Percentiles rank a stretch among this genome's conserved stretches.
phyloP scores from a whole-genome alignment of 2,113 vertebrate genomes.

The Eretmochelys imbricata region DNA sequence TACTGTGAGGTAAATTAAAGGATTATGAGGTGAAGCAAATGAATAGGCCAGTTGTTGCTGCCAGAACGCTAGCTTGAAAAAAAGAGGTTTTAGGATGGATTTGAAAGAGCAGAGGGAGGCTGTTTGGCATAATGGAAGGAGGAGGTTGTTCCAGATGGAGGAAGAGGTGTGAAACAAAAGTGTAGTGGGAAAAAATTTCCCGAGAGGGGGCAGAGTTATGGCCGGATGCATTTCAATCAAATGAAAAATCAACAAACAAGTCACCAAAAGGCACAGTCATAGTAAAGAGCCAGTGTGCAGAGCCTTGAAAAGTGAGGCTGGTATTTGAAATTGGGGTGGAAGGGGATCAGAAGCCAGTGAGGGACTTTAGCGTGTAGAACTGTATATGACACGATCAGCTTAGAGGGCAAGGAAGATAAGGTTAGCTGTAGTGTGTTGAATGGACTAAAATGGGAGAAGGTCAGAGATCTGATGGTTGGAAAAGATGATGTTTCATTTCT shows the following conservation, averaged over 20 bases:
- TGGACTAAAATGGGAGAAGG: accelerated
- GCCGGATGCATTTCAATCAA: background rate
- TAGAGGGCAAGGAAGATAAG: background rate
- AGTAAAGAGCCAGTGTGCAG: background rate
- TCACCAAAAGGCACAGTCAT: background rate
- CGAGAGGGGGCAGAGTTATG: accelerated
- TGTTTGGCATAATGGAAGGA: background rate
- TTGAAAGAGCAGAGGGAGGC: background rate
- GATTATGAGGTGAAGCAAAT: background rate
- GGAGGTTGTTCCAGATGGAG: background rate
- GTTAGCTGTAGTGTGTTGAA: background rate
- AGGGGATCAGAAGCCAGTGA: background rate
- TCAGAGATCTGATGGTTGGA: background rate
- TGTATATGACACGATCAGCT: background rate
- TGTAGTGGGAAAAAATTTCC: accelerated
- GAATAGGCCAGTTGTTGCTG: background rate
- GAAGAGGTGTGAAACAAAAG: background rate
- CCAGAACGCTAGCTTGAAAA: background rate
- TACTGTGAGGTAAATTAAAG: background rate
- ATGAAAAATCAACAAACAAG: background rate
- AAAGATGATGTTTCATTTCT: background rate
- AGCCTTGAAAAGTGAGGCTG: background rate
- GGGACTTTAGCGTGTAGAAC: background rate
- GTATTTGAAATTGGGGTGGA: accelerated
- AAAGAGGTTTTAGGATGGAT: background rate